phyloP scores from a whole-genome alignment of 2,797 vertebrate species.

The Setipinna tenuifilis region DNA sequence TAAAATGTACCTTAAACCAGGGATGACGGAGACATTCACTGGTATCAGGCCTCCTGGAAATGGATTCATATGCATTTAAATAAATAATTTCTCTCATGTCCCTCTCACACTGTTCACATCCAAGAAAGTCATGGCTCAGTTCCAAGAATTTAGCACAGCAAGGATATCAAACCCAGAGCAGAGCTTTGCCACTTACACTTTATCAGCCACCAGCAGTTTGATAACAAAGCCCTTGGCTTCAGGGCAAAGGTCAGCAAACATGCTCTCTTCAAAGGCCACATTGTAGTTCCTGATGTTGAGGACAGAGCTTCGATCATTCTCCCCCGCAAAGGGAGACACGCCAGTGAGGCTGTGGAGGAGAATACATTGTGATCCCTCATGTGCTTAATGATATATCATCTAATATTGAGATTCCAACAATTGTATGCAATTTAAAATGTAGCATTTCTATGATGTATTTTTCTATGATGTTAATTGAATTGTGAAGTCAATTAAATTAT shows the following conservation, averaged over 20 bases:
- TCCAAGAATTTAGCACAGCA: not conserved
- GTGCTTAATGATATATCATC: not conserved
- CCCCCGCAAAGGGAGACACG: slow-evolving; percentile 94
- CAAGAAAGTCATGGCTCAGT: not conserved
- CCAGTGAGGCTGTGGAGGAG: slow-evolving; percentile 83
- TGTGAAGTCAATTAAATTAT: not conserved
- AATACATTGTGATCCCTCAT: not conserved
- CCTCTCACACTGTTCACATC: not conserved
- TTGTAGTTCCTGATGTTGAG: slow-evolving; percentile 97
- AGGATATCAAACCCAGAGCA: not conserved
- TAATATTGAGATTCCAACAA: not conserved
- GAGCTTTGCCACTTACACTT: slow-evolving; percentile 82
- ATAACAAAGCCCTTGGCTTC: slow-evolving; percentile 96
- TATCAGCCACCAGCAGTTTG: slow-evolving; percentile 92
- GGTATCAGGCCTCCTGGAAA: slow-evolving; percentile 87
- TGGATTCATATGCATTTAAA: slow-evolving; percentile 30
- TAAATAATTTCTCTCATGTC: not conserved
- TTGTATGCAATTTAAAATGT: not conserved
- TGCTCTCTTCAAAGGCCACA: slow-evolving; percentile 93
- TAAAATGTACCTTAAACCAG: slow-evolving; percentile 92
- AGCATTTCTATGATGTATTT: not conserved
- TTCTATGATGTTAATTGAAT: not conserved
- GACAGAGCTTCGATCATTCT: slow-evolving; percentile 90
- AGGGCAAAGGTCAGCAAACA: slow-evolving; percentile 89
- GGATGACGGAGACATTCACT: slow-evolving; percentile 92